Evolutionary conservation across 2,113 vertebrate genomes (phyloP).

Genomic region (Syngnathus scovelli): DNA sequence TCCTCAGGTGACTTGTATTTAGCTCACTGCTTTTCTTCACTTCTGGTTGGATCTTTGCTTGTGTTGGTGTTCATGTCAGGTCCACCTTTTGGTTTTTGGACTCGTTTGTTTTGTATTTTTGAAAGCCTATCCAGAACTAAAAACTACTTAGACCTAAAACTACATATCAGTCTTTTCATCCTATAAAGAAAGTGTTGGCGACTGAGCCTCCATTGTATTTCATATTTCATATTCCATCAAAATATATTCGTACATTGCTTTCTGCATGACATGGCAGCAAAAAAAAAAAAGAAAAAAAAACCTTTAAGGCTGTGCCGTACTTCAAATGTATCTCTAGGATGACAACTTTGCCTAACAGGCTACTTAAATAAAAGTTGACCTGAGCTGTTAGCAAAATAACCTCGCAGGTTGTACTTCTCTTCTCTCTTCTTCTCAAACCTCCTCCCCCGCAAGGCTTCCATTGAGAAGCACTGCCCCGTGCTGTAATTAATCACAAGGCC

Average conservation of each 20-base stretch:
- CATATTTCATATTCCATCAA: neutral
- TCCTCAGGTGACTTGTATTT: no score
- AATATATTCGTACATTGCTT: neutral
- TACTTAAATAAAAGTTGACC: slow-evolving; percentile 10
- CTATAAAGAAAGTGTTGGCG: no score
- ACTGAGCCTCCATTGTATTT: neutral
- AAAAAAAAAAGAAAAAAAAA: neutral
- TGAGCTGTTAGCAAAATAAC: slow-evolving; percentile 29
- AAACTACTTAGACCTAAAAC: no score
- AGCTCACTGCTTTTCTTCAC: no score
- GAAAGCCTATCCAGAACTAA: no score
- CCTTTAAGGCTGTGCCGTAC: neutral
- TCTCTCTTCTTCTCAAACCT: neutral
- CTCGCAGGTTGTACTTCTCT: slow-evolving; percentile 11
- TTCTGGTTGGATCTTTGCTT: no score
- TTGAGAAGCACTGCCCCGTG: slow-evolving; percentile 62
- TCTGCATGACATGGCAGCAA: neutral
- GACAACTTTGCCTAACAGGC: slow-evolving; percentile 6
- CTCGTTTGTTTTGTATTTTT: no score
- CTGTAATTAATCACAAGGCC: slow-evolving; percentile 66
- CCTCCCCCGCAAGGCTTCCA: slow-evolving; percentile 24
- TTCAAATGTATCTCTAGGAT: neutral
- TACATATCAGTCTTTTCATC: no score
- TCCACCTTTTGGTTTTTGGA: no score
- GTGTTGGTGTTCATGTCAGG: no score